A percentile compares a stretch with the other conserved stretches of the same genome.
Evolutionary conservation across 2,888 invertebrate species (phyloP).

Genomic region (Apamea anceps): DNA sequence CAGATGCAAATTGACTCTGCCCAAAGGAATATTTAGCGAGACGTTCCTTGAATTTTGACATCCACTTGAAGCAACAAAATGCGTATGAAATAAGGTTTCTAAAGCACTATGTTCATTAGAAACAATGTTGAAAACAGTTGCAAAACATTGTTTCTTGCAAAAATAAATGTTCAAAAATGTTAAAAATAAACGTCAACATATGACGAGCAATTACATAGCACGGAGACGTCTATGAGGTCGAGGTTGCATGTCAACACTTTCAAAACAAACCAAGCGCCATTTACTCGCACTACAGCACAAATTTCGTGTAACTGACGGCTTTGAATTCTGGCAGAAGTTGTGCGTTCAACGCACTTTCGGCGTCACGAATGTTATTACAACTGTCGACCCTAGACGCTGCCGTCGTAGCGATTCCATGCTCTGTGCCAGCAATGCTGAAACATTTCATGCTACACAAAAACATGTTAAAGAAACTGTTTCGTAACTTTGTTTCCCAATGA

Average conservation of each 20-base stretch:
- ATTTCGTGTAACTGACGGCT: not conserved
- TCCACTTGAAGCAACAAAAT: constrained; percentile 56
- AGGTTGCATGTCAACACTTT: too few relatives aligned
- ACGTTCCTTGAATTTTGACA: constrained; percentile 65
- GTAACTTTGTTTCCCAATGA: not conserved
- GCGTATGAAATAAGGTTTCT: constrained; percentile 48
- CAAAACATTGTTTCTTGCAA: not conserved
- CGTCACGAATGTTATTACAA: not conserved
- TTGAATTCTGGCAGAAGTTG: not conserved
- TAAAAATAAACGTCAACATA: too few relatives aligned
- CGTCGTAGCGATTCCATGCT: not conserved
- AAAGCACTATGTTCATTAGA: not conserved
- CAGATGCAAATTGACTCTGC: constrained; percentile 76
- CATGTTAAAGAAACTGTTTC: not conserved
- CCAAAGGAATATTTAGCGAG: constrained; percentile 75
- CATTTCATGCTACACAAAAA: constrained; percentile 1
- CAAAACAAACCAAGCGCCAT: not conserved
- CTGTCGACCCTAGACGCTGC: not conserved
- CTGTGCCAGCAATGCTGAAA: not conserved
- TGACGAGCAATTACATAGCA: not conserved
- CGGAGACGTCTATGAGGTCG: too few relatives aligned
- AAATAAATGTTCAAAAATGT: too few relatives aligned
- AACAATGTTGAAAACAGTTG: not conserved
- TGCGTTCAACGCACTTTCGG: too few relatives aligned
- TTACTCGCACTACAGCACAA: not conserved